Conservation (phyloP, 2,797 vertebrate genomes). For the Novumbra hubbsi region DNA sequence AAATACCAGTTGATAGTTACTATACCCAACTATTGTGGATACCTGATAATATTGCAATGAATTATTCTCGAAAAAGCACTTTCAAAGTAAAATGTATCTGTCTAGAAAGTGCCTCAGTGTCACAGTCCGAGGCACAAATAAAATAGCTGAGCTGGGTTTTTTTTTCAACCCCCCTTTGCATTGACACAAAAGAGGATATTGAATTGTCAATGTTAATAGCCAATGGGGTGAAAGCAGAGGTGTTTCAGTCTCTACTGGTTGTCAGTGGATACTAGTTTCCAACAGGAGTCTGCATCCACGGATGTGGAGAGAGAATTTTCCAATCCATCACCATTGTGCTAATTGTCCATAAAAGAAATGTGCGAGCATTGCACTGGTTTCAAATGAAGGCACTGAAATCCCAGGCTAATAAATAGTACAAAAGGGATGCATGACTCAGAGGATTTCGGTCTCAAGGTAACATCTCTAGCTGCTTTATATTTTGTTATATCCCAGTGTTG, state of each 20-base stretch:
- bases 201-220: constrained; percentile 57
- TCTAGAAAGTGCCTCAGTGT: constrained; percentile 61
- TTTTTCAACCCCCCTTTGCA: constrained; percentile 34
- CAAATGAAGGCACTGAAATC: constrained; percentile 55
- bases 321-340: constrained; percentile 67
- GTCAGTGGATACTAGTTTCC: constrained; percentile 49
- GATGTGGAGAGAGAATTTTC: constrained; percentile 67
- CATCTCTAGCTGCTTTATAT: not conserved
- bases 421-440: constrained; percentile 66
- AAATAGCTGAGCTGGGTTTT: constrained; percentile 66
- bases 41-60: not conserved
- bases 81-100: constrained; percentile 42
- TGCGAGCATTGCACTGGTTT: constrained; percentile 54
- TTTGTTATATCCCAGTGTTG: not conserved
- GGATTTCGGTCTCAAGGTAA: constrained; percentile 64
- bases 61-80: constrained; percentile 52
- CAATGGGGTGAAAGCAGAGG: constrained; percentile 51
- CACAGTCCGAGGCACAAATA: constrained; percentile 36
- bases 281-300: constrained; percentile 37
- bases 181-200: constrained; percentile 55
- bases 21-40: not conserved
- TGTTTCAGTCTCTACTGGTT: constrained; percentile 39
- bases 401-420: constrained; percentile 52
- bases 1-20: not conserved
- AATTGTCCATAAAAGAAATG: constrained; percentile 72